Percentiles rank a stretch among this genome's conserved stretches.
Evolutionary conservation across 2,113 vertebrate species (phyloP).

Genomic region (Blennius ocellaris): DNA sequence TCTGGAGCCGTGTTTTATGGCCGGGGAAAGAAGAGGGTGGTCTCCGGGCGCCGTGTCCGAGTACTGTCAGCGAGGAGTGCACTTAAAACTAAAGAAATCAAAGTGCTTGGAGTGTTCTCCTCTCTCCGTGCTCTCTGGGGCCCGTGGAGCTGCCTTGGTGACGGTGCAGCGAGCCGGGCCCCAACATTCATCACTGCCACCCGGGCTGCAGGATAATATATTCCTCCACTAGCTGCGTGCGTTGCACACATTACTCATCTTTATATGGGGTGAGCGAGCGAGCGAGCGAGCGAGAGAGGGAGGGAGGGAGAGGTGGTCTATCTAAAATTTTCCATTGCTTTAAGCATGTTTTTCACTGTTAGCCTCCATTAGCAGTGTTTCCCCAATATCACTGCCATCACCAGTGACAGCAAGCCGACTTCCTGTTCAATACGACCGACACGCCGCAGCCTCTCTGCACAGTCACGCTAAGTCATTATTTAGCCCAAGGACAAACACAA

Average conservation of each 20-base stretch:
- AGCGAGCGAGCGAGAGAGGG: too few relatives aligned
- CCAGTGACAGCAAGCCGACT: slow-evolving; percentile 1
- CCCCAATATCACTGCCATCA: not conserved
- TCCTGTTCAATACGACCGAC: slow-evolving; percentile 23
- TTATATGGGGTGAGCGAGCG: slow-evolving; percentile 42
- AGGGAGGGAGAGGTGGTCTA: not conserved
- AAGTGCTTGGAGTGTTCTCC: slow-evolving; percentile 32
- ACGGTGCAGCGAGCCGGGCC: slow-evolving; percentile 54
- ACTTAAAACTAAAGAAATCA: slow-evolving; percentile 58
- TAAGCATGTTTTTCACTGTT: slow-evolving; percentile 44
- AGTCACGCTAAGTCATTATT: slow-evolving; percentile 15
- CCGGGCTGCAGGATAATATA: slow-evolving; percentile 59
- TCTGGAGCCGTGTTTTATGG: slow-evolving; percentile 29
- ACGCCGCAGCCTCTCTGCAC: not conserved
- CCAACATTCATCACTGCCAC: slow-evolving; percentile 75
- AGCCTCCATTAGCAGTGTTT: not conserved
- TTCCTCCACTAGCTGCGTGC: slow-evolving; percentile 46
- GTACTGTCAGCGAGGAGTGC: slow-evolving; percentile 45
- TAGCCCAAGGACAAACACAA: slow-evolving; percentile 3
- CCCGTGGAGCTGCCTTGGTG: slow-evolving; percentile 45
- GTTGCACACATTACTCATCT: slow-evolving; percentile 67
- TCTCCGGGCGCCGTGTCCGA: slow-evolving; percentile 38
- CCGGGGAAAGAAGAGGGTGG: slow-evolving; percentile 33
- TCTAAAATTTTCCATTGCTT: slow-evolving; percentile 56
- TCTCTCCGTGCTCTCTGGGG: slow-evolving; percentile 13